Evolutionary conservation across 1,140 invertebrate species (phyloP), one percentile per base, ranked within the genome.

Genomic region (Pseudomyrmex sp.): DNA sequence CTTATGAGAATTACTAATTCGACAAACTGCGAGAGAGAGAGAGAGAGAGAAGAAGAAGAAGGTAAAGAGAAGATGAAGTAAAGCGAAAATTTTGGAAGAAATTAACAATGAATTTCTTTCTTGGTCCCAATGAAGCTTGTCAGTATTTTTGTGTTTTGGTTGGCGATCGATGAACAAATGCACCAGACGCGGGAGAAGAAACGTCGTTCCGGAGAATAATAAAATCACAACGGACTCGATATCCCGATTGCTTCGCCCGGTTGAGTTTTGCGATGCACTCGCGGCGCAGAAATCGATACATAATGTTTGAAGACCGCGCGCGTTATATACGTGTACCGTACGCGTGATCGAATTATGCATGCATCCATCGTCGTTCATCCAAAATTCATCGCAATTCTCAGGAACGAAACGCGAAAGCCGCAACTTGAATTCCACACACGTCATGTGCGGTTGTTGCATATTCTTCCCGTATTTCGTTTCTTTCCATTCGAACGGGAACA

Each of bases 1-100:
- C 76, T 80, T 80, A 80, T 62, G 76, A 61, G 66, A 59, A 72
- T 80, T 58, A 72, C 44, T 80, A 80, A 70, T 80, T 80, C 69
- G 65, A 79, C 68, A 46, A 58, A 66, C 52, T 70, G 48, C 23
- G 26, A 35, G 5, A 35, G 35, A 35, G 35, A 35, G 35, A 35
- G 26, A 35, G 26, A 35, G 5, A 35, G 35, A 35, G 8, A 26
- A 20, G 7, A 52, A 50, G 23, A 59, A 59, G 35, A 35, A 35
- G 35, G 3, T 54, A 54, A 80, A 61, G 46, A 59, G 59, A 12
- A 48, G 20, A 15, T 8, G 5, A 56, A 69, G 63, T 69, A 54
- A 10, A 26, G 44, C 15, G 52, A 50, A n/a, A 59, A 50, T 70
- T 79, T 70, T 10, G n/a, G 9, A 70, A 59, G 23, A 44, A 70